Evolutionary conservation across 30 jellyfish, hydroid and myxozoan genomes (phyloP).

Genomic region (Pseudorhiza aurosa): DNA sequence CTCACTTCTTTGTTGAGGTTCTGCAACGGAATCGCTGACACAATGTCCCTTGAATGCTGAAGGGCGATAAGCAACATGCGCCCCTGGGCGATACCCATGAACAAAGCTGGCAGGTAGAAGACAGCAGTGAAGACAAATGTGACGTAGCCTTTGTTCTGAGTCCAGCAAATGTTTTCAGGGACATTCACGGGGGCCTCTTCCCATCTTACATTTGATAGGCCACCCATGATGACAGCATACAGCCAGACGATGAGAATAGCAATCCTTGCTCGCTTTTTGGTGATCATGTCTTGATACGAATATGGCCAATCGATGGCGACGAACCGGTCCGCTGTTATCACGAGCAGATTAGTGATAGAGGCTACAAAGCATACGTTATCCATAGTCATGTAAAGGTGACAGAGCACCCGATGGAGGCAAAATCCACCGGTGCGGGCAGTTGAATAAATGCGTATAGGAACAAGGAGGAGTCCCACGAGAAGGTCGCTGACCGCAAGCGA

Average conservation of each 20-base stretch:
- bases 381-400: conserved; percentile 76
- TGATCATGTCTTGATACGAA: conserved; percentile 52
- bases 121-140: conserved; percentile 61
- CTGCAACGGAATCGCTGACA: conserved; percentile 28
- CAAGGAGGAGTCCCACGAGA: conserved; percentile 70
- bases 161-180: conserved; percentile 30
- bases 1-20: conserved; percentile 25
- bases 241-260: conserved; percentile 78
- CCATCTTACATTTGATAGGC: conserved; percentile 68
- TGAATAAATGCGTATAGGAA: conserved; percentile 69
- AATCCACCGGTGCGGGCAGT: conserved; percentile 60
- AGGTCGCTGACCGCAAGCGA: conserved; percentile 94
- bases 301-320: conserved; percentile 85
- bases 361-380: conserved; percentile 82
- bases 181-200: conserved; percentile 12
- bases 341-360: conserved; percentile 90
- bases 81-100: conserved; percentile 87
- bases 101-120: conserved; percentile 70
- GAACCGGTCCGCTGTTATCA: conserved; percentile 86
- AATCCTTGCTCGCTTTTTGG: conserved; percentile 54
- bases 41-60: conserved; percentile 78
- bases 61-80: conserved; percentile 77
- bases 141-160: conserved; percentile 32
- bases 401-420: conserved; percentile 56
- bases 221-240: conserved; percentile 79